A percentile compares a stretch with the other conserved stretches of the same genome.
Conservation (phyloP, 2,113 vertebrate genomes). For the Protobothrops flavoviridis region DNA sequence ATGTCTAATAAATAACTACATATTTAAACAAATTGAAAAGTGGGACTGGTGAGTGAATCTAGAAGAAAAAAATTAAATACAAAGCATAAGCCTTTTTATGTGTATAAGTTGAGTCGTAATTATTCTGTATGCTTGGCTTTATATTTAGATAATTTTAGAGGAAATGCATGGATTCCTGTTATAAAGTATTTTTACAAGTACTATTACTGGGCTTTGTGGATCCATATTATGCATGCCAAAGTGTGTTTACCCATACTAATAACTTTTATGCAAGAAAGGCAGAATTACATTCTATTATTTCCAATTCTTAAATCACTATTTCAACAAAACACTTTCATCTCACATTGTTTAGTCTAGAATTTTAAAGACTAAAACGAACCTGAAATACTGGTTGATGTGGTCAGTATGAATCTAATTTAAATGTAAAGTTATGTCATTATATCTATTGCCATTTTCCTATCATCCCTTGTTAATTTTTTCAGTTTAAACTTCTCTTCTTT, state of each 20-base stretch:
- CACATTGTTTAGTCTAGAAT: not conserved
- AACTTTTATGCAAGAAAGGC: not conserved
- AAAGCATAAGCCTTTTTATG: not conserved
- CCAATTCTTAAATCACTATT: not conserved
- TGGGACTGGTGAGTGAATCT: not conserved
- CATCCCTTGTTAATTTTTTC: not conserved
- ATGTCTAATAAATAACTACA: not conserved
- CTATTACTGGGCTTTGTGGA: not conserved
- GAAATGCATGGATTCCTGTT: not conserved
- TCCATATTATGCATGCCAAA: not conserved
- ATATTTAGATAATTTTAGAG: not conserved
- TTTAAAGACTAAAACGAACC: not conserved
- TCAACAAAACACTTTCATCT: not conserved
- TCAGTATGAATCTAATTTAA: not conserved
- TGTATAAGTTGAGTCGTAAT: not conserved
- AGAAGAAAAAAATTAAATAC: not conserved
- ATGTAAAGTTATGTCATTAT: not conserved
- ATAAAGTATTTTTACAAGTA: not conserved
- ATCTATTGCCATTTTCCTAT: not conserved
- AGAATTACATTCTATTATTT: not conserved
- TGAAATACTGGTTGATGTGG: not conserved
- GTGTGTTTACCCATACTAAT: not conserved
- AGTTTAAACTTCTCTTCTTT: not conserved
- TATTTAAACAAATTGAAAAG: not conserved
- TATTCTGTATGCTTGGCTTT: not conserved